phyloP scores from a whole-genome alignment of 2,888 invertebrate species.

The Eupithecia exiguata region DNA sequence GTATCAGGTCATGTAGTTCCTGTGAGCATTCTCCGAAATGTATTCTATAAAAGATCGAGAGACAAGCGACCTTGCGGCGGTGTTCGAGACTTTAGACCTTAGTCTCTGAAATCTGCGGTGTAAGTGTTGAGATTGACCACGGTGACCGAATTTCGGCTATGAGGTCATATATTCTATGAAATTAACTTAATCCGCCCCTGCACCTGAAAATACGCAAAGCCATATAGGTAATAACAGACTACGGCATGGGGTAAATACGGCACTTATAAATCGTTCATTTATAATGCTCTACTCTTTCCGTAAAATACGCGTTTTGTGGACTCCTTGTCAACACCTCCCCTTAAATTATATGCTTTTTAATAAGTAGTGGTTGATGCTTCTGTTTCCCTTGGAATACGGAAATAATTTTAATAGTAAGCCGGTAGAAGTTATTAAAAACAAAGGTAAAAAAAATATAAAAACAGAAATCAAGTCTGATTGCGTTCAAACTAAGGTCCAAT shows the following conservation, averaged over 20 bases:
- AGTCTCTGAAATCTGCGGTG: too few relatives aligned
- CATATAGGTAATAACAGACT: conserved; percentile 59
- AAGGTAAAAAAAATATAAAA: neutral
- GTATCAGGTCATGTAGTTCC: too few relatives aligned
- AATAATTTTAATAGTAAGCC: neutral
- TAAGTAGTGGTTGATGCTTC: neutral
- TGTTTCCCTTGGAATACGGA: neutral
- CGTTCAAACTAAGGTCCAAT: too few relatives aligned
- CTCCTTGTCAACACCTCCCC: conserved; percentile 20
- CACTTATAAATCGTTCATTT: conserved; percentile 58
- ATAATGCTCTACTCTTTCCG: conserved; percentile 52
- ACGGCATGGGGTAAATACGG: conserved; percentile 32
- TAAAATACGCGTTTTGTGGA: conserved; percentile 41
- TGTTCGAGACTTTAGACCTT: too few relatives aligned
- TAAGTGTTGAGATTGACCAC: too few relatives aligned
- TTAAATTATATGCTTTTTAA: conserved; percentile 21
- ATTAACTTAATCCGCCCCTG: conserved; percentile 47
- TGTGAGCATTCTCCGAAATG: too few relatives aligned
- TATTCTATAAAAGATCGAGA: too few relatives aligned
- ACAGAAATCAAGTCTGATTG: neutral
- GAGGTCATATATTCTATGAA: neutral
- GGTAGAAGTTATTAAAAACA: neutral
- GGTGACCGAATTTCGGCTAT: too few relatives aligned
- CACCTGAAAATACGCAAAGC: conserved; percentile 58
- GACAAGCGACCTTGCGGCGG: too few relatives aligned